Conservation (phyloP, 2,797 vertebrate species). For the Hapalemur alaotrensis region DNA sequence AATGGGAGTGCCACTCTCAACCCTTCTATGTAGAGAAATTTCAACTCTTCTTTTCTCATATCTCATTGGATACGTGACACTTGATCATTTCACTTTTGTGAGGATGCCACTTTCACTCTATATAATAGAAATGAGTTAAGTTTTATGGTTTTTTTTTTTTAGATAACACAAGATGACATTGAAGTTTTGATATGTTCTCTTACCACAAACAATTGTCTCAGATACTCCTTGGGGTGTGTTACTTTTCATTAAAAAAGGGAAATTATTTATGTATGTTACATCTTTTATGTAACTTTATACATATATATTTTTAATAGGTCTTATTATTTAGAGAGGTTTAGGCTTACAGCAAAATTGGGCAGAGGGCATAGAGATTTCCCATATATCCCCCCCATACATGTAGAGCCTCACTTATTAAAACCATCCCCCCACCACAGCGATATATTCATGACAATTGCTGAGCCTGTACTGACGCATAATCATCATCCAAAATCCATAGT, state of each 20-base stretch:
- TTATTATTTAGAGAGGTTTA: not conserved
- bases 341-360: not conserved
- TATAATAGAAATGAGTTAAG: not conserved
- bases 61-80: not conserved
- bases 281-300: not conserved
- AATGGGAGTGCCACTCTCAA: not conserved
- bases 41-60: not conserved
- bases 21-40: not conserved
- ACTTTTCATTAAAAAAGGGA: not conserved
- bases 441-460: not conserved
- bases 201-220: not conserved
- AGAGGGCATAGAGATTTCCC: not conserved
- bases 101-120: not conserved
- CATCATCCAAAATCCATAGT: not conserved
- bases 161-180: not conserved
- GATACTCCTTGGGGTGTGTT: not conserved
- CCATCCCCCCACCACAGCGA: not conserved
- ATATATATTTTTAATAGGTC: not conserved
- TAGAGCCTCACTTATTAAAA: not conserved
- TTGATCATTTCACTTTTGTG: not conserved
- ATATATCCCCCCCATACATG: not conserved
- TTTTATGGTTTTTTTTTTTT: not conserved
- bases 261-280: not conserved
- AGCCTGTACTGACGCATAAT: not conserved
- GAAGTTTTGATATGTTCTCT: slow-evolving; percentile 15